Conservation (phyloP, 2,888 invertebrate genomes). For the Torymus tubicola region DNA sequence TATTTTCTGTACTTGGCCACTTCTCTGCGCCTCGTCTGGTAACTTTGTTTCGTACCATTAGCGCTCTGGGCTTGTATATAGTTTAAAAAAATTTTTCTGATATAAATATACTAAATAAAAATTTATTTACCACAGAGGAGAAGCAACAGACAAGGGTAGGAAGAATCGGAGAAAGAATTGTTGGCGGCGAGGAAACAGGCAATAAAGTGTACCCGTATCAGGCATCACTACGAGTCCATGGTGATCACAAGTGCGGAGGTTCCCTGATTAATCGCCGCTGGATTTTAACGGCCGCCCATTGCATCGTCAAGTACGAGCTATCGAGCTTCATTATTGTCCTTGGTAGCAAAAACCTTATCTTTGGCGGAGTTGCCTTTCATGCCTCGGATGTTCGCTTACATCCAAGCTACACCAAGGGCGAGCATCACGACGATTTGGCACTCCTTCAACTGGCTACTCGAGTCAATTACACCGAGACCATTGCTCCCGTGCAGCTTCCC, state of each 20-base stretch:
- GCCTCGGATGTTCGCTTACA: constrained; percentile 46
- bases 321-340: constrained; percentile 53
- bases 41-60: too few relatives aligned
- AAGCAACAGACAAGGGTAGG: too few relatives aligned
- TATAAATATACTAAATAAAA: too few relatives aligned
- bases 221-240: constrained; percentile 47
- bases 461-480: constrained; percentile 61
- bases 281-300: constrained; percentile 60
- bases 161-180: too few relatives aligned
- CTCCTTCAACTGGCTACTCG: constrained; percentile 41
- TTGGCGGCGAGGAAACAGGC: constrained; percentile 35
- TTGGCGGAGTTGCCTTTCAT: constrained; percentile 57
- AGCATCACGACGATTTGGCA: constrained; percentile 58
- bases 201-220: constrained; percentile 55
- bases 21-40: too few relatives aligned
- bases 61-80: too few relatives aligned
- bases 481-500: constrained; percentile 75
- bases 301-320: constrained; percentile 49
- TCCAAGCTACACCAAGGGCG: constrained; percentile 45
- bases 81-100: too few relatives aligned
- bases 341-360: constrained; percentile 58
- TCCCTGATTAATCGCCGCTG: constrained; percentile 45
- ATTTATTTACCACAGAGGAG: too few relatives aligned
- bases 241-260: constrained; percentile 57
- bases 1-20: too few relatives aligned